Conservation (phyloP, 2,113 vertebrate genomes). For the Phrynosoma platyrhinos region DNA sequence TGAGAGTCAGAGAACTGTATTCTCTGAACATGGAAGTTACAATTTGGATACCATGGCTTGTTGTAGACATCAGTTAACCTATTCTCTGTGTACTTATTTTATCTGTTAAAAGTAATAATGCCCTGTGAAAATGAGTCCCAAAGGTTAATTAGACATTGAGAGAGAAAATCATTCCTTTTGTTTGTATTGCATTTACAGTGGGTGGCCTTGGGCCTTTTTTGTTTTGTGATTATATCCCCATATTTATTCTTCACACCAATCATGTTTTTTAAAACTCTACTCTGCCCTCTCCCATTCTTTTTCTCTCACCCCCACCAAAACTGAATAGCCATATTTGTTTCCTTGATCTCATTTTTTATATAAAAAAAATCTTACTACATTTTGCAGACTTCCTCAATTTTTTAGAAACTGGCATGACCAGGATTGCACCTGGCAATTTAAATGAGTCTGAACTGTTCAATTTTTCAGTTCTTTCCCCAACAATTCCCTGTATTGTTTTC, state of each 20-base stretch:
- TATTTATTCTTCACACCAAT: conserved; percentile 27
- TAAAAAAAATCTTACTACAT: neutral
- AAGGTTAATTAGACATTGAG: conserved; percentile 29
- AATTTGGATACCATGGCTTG: neutral
- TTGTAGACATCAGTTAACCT: conserved; percentile 16
- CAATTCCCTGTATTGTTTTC: neutral
- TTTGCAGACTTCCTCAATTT: neutral
- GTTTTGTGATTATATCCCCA: neutral
- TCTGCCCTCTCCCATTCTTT: neutral
- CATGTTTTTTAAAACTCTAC: conserved; percentile 10
- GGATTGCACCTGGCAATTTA: too few relatives aligned
- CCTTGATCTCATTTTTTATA: neutral
- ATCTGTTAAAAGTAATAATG: conserved; percentile 21
- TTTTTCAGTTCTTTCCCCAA: neutral
- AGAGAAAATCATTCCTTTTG: neutral
- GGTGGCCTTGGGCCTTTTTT: conserved; percentile 1
- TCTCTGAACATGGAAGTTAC: neutral
- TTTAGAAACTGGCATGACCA: too few relatives aligned
- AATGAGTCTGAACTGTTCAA: too few relatives aligned
- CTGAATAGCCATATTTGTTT: neutral
- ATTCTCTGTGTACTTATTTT: neutral
- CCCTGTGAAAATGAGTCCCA: conserved; percentile 24
- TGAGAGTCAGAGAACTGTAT: neutral
- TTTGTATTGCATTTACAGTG: conserved; percentile 13
- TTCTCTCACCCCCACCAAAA: neutral